Percentiles rank a stretch among this genome's conserved stretches.
phyloP scores from a whole-genome alignment of 64 coral and sea anemone species.

The Pachyseris speciosa region DNA sequence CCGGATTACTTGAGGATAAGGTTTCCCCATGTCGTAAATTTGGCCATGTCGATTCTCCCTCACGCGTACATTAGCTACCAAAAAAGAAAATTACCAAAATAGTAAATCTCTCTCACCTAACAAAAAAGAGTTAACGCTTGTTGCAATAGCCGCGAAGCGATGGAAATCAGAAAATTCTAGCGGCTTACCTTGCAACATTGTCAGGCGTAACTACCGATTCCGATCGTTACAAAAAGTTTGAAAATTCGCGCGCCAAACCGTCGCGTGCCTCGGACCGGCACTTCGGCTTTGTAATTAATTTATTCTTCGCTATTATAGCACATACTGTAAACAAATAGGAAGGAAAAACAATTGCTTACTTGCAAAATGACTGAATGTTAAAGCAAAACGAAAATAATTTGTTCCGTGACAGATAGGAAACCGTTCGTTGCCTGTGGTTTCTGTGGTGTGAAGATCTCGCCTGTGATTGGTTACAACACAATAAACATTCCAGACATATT shows the following conservation, averaged over 20 bases:
- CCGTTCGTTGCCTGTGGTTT: slow-evolving; percentile 3
- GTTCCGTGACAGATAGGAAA: slow-evolving; percentile 6
- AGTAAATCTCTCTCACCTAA: neutral
- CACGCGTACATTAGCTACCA: neutral
- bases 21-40: neutral
- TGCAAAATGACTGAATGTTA: slow-evolving; percentile 30
- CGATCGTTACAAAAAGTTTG: neutral
- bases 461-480: neutral
- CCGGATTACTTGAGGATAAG: neutral
- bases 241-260: neutral
- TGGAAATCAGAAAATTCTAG: slow-evolving; percentile 3
- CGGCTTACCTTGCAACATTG: slow-evolving; percentile 1
- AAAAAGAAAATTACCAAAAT: neutral
- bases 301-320: neutral
- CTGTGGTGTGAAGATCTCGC: slow-evolving; percentile 6
- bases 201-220: neutral
- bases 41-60: neutral
- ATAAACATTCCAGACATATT: neutral
- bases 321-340: neutral
- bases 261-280: neutral
- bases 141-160: neutral
- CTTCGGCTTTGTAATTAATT: neutral
- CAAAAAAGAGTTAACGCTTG: neutral
- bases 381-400: slow-evolving; percentile 15
- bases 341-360: slow-evolving; percentile 11